These are phyloP conservation scores for Todiramphus chloris DNA, from an alignment of 2,113 vertebrate genomes.

Conservation along the genomic window DNA sequence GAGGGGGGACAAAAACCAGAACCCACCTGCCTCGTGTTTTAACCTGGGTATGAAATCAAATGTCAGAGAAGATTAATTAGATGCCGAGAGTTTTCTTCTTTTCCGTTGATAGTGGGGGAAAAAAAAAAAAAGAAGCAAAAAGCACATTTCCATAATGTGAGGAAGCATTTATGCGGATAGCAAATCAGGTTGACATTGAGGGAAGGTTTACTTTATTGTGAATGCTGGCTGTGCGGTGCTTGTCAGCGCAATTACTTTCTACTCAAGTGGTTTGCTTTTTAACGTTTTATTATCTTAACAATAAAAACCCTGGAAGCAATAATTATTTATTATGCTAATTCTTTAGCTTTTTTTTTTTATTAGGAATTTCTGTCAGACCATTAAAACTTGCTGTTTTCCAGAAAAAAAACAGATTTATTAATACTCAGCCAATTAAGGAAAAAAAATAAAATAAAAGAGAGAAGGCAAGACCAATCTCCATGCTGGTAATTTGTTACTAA, in stretches of 20 bases:
- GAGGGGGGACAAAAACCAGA: background rate
- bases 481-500: conserved; percentile 75
- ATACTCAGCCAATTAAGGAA: conserved; percentile 72
- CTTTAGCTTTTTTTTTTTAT: conserved; percentile 64
- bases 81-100: conserved; percentile 78
- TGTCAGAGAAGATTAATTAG: conserved; percentile 90
- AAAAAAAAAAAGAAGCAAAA: conserved; percentile 34
- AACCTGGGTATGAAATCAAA: conserved; percentile 84
- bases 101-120: conserved; percentile 61
- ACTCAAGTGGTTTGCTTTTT: conserved; percentile 82
- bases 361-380: conserved; percentile 72
- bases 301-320: conserved; percentile 88
- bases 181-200: conserved; percentile 77
- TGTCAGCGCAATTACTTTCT: conserved; percentile 82
- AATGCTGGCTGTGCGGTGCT: conserved; percentile 72
- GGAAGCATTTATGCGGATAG: conserved; percentile 73
- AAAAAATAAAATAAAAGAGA: background rate
- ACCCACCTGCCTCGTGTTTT: conserved; percentile 74
- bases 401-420: conserved; percentile 78
- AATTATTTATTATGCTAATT: conserved; percentile 91
- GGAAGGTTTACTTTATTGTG: conserved; percentile 76
- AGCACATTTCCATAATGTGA: conserved; percentile 81
- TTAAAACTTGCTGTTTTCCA: conserved; percentile 72
- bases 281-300: conserved; percentile 87
- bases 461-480: conserved; percentile 35